Base-by-base conservation (phyloP, 2,888 invertebrate species). In the Dromius quadrimaculatus region DNA sequence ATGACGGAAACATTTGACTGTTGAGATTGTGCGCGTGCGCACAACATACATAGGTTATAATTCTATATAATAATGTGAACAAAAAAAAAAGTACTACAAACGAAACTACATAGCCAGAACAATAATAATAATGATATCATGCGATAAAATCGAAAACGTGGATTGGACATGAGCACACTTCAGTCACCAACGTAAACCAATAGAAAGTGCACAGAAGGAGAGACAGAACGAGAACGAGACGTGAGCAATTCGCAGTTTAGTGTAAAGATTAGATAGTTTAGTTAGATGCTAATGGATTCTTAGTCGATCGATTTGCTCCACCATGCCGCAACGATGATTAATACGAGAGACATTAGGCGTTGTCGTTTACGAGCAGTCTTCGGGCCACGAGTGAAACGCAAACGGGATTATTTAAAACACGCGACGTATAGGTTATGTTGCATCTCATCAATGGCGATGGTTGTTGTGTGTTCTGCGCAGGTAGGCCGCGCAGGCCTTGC, bases 401-500 rank as follows among this genome's bases (percentile, higher is more conserved):
- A 22, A 47, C 32, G 50, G 2, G n/a, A 28, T 28, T n/a, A n/a
- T n/a, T n/a, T n/a, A n/a, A n/a, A n/a, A n/a, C n/a, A n/a, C n/a
- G n/a, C n/a, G n/a, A n/a, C n/a, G n/a, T n/a, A n/a, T n/a, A n/a
- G n/a, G n/a, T n/a, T 5, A 3, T 28, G 50, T 50, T 50, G 50
- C 50, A 23, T 47, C 19, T 23, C 57, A 75, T 74, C 72, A 76
- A 76, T 68, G 76, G 78, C 72, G 78, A 11, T 11, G 47, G 9
- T 57, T 28, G 57, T 32, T 57, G 57, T 17, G 47, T n/a, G 89
- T 89, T 84, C 87, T 87, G 80, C 88, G 86, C 81, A 90, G 85
- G 83, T 87, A 89, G 80, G 83, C 86, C 81, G 89, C 89, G 83
- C 90, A 90, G 79, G 89, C 90, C 84, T 89, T 89, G 79, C 85